phyloP scores from a whole-genome alignment of 2,888 invertebrate genomes.

The Cepaea hortensis region DNA sequence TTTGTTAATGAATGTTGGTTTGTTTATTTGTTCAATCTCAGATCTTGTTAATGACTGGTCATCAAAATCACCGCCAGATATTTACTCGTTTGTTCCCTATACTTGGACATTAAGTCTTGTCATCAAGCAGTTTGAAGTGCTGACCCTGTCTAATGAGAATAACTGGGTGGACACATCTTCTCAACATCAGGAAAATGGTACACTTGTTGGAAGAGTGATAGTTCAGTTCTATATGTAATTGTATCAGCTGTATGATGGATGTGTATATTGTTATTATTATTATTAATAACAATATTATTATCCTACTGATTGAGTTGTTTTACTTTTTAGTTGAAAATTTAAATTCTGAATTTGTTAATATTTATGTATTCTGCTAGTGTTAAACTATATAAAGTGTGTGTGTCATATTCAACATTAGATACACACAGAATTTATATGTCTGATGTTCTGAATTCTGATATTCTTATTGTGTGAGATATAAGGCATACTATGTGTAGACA shows the following conservation, averaged over 20 bases:
- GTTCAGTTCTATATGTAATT: neutral
- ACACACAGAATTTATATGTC: no score
- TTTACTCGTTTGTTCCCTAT: slow-evolving; percentile 96
- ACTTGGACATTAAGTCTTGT: slow-evolving; percentile 94
- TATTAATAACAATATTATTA: neutral
- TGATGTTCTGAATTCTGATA: no score
- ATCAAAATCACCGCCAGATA: slow-evolving; percentile 85
- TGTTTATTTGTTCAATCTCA: slow-evolving; percentile 54
- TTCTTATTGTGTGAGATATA: no score
- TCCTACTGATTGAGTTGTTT: no score
- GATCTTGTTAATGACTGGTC: slow-evolving; percentile 97
- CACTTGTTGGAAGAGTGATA: slow-evolving; percentile 49
- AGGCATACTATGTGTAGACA: no score
- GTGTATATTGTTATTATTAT: neutral
- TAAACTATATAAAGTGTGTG: no score
- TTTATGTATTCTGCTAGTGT: no score
- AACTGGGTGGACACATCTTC: slow-evolving; percentile 99
- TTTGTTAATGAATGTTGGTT: no score
- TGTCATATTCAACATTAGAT: no score
- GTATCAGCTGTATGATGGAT: neutral
- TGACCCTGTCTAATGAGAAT: slow-evolving; percentile 94
- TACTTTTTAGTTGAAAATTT: no score
- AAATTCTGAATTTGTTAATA: no score
- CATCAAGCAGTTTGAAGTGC: slow-evolving; percentile 94
- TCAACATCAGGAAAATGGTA: slow-evolving; percentile 93